Evolutionary conservation across 2,113 vertebrate species (phyloP).

Genomic region (Mormyrus lacerda): DNA sequence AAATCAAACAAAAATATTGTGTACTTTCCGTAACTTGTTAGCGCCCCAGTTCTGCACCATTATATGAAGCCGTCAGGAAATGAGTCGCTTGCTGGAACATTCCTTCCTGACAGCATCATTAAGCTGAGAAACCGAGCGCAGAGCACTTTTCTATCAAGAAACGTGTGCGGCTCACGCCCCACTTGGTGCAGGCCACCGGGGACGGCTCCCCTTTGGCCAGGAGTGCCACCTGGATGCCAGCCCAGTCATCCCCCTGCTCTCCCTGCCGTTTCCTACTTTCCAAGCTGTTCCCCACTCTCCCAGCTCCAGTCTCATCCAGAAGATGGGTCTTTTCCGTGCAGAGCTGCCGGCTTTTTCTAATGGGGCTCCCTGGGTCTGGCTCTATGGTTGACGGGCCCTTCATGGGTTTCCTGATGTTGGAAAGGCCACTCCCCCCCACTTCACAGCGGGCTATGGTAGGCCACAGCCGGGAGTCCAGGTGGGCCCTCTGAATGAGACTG

Average conservation of each 20-base stretch:
- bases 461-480: not conserved
- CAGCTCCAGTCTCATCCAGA: not conserved
- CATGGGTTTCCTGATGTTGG: not conserved
- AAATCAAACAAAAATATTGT: not conserved
- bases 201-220: conserved; percentile 34
- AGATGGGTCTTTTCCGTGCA: not conserved
- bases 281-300: not conserved
- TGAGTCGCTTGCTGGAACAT: conserved; percentile 38
- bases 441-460: not conserved
- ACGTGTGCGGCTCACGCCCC: conserved; percentile 25
- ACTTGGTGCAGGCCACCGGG: conserved; percentile 34
- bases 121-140: conserved; percentile 31
- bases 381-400: not conserved
- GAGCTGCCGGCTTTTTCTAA: not conserved
- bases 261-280: not conserved
- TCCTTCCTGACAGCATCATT: conserved; percentile 55
- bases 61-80: conserved; percentile 31
- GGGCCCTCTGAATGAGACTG: not conserved
- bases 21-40: not conserved
- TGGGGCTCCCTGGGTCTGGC: not conserved
- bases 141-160: conserved; percentile 35
- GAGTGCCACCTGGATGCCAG: conserved; percentile 27
- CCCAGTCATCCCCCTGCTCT: conserved; percentile 16
- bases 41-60: not conserved
- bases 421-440: not conserved